Evolutionary conservation across 2,113 vertebrate species (phyloP), one percentile per base, ranked within the genome.

Genomic region (Carollia perspicillata): DNA sequence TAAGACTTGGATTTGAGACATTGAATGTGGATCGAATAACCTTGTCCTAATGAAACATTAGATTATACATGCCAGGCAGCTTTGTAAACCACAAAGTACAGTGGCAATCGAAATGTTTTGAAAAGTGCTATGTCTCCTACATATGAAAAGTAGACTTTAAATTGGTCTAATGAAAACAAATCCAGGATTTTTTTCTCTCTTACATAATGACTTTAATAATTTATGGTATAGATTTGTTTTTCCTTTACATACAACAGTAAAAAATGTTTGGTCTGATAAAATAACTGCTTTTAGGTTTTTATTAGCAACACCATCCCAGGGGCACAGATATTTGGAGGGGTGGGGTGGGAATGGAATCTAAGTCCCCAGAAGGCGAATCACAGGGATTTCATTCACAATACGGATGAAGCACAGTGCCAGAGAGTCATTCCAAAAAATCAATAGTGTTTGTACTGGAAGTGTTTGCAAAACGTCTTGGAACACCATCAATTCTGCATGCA

Each of bases 241-340:
- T 95, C 58, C 53, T 92, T 88, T 51, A 90, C 18, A 44, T 33
- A 51, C 53, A 90, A 60, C 20, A 92, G 33, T 88, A 81, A 95
- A 92, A 42, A 95, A 84, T 87, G 65, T 89, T 95, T 80, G 35
- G 35, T 49, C 40, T 93, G 51, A 87, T 97, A 92, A 95, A 96
- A 93, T 78, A 96, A 86, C 16, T 37, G 63, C 17, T 2, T 53
- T 90, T 53, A 53, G 51, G 33, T 33, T 92, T 97, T 95, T 88
- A 90, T 95, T 92, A 68, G 63, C 37, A 47, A 81, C 37, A 37
- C 65, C 35, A 71, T 42, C 65, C 58, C 2, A 37, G 51, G 55
- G 65, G 87, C 44, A 65, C 75, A 93, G 0, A 93, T 97, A 5
- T 89, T 95, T 95, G 35, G 84, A 94, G 12, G 2, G 6, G 5